Conservation (phyloP, 2,888 invertebrate genomes). For the Blastobasis lacticolella region DNA sequence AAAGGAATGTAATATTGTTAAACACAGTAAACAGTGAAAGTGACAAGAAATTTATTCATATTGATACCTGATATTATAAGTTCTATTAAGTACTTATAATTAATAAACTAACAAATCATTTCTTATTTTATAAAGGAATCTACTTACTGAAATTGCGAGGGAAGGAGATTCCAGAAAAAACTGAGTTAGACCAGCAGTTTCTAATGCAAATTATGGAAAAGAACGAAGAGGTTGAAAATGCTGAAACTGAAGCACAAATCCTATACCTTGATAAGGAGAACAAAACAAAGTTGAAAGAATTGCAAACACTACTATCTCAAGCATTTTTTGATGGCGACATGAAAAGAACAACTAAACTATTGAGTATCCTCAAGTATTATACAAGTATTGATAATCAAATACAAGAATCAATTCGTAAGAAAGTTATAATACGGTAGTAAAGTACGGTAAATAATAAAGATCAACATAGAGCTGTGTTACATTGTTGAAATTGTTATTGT, state of each 20-base stretch:
- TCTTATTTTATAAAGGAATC: slow-evolving; percentile 63
- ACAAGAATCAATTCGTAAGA: slow-evolving; percentile 75
- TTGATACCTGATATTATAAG: no score
- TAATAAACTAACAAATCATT: no score
- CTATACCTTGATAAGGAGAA: slow-evolving; percentile 74
- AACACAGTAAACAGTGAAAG: no score
- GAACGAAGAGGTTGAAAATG: slow-evolving; percentile 88
- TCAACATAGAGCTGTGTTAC: no score
- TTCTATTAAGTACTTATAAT: no score
- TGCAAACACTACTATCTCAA: slow-evolving; percentile 73
- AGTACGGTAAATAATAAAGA: no score
- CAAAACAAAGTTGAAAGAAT: slow-evolving; percentile 62
- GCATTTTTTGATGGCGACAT: slow-evolving; percentile 79
- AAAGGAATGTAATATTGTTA: no score
- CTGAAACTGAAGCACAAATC: slow-evolving; percentile 73
- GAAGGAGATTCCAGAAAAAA: slow-evolving; percentile 77
- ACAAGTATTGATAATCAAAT: slow-evolving; percentile 85
- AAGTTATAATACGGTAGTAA: slow-evolving; percentile 67
- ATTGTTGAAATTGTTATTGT: no score
- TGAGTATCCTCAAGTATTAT: slow-evolving; percentile 90
- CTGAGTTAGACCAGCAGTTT: slow-evolving; percentile 79
- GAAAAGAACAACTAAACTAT: slow-evolving; percentile 75
- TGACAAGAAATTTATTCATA: no score
- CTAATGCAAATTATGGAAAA: slow-evolving; percentile 90
- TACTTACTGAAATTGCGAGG: slow-evolving; percentile 85